Conservation (phyloP, 2,888 invertebrate genomes). For the Malthinus flaveolus region DNA sequence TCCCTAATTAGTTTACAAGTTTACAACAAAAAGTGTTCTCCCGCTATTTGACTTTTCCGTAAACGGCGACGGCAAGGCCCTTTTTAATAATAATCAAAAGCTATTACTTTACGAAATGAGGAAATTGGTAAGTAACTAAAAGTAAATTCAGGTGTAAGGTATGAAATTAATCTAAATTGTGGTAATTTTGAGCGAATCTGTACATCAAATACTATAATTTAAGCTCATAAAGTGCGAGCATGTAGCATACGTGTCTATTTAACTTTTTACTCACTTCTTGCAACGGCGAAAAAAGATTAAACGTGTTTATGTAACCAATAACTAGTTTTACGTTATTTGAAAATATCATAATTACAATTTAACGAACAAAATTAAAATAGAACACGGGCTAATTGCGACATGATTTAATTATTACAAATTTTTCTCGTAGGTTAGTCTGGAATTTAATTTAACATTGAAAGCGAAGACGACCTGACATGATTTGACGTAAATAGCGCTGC, state of each 20-base stretch:
- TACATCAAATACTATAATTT: slow-evolving; percentile 17
- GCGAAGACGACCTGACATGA: background rate
- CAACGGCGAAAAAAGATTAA: background rate
- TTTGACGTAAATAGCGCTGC: slow-evolving; percentile 5
- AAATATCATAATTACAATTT: background rate
- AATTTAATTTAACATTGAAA: slow-evolving; percentile 6
- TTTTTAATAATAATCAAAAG: slow-evolving; percentile 1
- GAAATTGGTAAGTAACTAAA: slow-evolving; percentile 7
- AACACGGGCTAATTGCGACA: background rate
- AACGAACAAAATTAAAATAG: background rate
- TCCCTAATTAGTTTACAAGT: slow-evolving; percentile 1
- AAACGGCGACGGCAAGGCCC: too few relatives aligned
- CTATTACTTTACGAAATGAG: slow-evolving; percentile 4
- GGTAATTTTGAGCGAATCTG: slow-evolving; percentile 12
- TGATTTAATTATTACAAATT: slow-evolving; percentile 1
- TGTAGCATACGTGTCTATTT: slow-evolving; percentile 15
- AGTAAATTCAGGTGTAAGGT: slow-evolving; percentile 10
- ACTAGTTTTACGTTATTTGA: background rate
- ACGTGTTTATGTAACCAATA: slow-evolving; percentile 8
- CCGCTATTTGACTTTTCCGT: too few relatives aligned
- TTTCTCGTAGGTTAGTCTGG: too few relatives aligned
- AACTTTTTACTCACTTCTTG: slow-evolving; percentile 2
- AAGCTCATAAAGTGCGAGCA: slow-evolving; percentile 16
- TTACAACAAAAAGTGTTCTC: background rate
- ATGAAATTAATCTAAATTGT: slow-evolving; percentile 20